A percentile compares a stretch with the other conserved stretches of the same genome.
Evolutionary conservation across 2,888 invertebrate genomes (phyloP).

Genomic region (Terebella lapidaria): DNA sequence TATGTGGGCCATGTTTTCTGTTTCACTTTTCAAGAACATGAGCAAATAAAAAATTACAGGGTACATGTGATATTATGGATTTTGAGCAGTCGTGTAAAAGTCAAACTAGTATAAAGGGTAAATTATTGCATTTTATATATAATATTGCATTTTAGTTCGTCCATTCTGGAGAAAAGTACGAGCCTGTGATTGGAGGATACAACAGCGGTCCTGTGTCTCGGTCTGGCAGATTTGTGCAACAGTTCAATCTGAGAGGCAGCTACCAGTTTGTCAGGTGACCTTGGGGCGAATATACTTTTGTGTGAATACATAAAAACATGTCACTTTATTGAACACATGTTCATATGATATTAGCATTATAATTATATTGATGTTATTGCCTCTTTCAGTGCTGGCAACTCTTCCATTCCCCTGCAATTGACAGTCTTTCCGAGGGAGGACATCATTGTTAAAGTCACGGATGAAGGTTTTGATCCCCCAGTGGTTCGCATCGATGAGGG

Average conservation of each 20-base stretch:
- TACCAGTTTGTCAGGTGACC: slow-evolving; percentile 53
- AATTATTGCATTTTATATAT: too few species aligned
- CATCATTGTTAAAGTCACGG: slow-evolving; percentile 38
- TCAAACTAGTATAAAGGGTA: too few species aligned
- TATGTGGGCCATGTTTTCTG: too few species aligned
- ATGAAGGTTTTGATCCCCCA: slow-evolving; percentile 48
- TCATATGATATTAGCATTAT: too few species aligned
- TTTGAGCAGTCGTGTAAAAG: too few species aligned
- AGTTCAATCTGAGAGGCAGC: slow-evolving; percentile 49
- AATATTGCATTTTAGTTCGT: slow-evolving; percentile 38
- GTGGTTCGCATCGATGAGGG: slow-evolving; percentile 48
- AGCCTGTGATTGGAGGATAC: slow-evolving; percentile 49
- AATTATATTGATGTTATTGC: not conserved
- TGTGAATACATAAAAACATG: too few species aligned
- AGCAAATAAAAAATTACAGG: too few species aligned
- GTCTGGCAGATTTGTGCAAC: slow-evolving; percentile 39
- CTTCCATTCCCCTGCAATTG: slow-evolving; percentile 44
- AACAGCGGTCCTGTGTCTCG: slow-evolving; percentile 28
- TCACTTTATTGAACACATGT: too few species aligned
- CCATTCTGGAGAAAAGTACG: slow-evolving; percentile 38
- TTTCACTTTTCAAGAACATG: too few species aligned
- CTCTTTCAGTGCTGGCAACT: slow-evolving; percentile 38
- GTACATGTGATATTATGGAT: too few species aligned
- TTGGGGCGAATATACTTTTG: too few species aligned
- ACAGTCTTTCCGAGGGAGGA: slow-evolving; percentile 40